Evolutionary conservation across 2,797 vertebrate species (phyloP), one percentile per base, ranked within the genome.

Genomic region (Coranthus polyacanthus): DNA sequence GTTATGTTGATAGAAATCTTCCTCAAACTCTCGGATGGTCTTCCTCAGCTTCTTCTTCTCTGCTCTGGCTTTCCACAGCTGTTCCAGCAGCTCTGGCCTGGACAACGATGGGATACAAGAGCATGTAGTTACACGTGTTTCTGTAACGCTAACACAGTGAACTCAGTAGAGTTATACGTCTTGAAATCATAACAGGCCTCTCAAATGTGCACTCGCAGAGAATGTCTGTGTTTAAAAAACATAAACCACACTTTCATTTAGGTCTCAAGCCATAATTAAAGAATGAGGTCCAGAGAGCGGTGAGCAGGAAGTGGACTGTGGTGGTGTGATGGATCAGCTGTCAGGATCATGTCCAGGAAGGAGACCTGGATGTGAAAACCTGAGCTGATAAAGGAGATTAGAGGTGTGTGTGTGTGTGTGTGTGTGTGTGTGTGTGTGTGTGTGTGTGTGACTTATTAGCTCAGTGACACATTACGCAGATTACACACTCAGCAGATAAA

Each of bases 61-160:
- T 78, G 97, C 96, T 92, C 96, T 93, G 79, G 96, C 94, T 88
- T 97, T 99, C 97, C 97, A 99, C 90, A 99, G 95, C 90, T 99
- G 97, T 89, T 98, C 97, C 91, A 99, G 83, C 88, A 99, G 95
- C 93, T 99, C 97, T 66, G 97, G 97, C 96, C 97, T 99, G 85
- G 4, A 78, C 68, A 64, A 78, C 21, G 45, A 85, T 70, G 81
- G 61, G 57, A 83, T 1, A 77, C 32, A 29, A 22, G 12, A 63
- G 37, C 2, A 20, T 6, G 2, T 5, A 41, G 62, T 50, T 21
- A 58, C 3, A 29, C n/a, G n/a, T n/a, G n/a, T 29, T 29, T 29
- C 3, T 29, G 26, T 7, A 8, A 17, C 21, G 26, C 11, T 11
- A 18, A n/a, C n/a, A n/a, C n/a, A n/a, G n/a, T n/a, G n/a, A n/a